These are phyloP conservation scores for Pherbina coryleti DNA, from an alignment of 2,888 invertebrate genomes.

Conservation along the genomic window DNA sequence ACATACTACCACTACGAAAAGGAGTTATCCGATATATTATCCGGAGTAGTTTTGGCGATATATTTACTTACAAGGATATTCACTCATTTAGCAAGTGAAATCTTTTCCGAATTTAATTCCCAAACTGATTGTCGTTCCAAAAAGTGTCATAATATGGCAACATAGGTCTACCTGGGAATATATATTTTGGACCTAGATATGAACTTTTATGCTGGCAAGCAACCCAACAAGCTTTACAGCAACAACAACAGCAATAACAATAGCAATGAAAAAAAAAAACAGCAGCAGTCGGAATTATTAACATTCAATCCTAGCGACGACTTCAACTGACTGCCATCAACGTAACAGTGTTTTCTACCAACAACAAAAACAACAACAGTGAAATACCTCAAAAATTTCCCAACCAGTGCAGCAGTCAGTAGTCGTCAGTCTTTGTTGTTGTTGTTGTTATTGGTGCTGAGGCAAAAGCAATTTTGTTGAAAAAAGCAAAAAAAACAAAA, in stretches of 20 bases:
- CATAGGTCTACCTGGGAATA: not conserved
- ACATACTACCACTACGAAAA: too few species aligned
- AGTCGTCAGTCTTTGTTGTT: constrained; percentile 10
- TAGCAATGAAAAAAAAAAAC: not conserved
- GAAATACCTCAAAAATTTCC: constrained; percentile 34
- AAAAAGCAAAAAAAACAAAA: not conserved
- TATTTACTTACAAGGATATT: too few species aligned
- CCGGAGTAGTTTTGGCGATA: too few species aligned
- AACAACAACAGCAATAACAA: not conserved
- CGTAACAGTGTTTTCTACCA: constrained; percentile 32
- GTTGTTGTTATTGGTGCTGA: not conserved
- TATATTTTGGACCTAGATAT: too few species aligned
- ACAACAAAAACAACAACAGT: constrained; percentile 10
- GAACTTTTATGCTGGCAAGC: not conserved
- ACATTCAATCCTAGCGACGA: constrained; percentile 29
- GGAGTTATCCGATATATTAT: too few species aligned
- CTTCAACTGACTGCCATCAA: constrained; percentile 14
- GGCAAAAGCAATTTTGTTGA: constrained; percentile 30
- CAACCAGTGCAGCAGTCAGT: constrained; percentile 16
- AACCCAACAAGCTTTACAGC: not conserved
- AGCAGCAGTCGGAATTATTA: constrained; percentile 26
- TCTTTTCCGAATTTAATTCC: too few species aligned
- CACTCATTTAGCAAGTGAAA: too few species aligned
- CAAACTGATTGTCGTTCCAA: not conserved
- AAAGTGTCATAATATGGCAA: not conserved